Conservation (phyloP, 2,113 vertebrate species). For the Dipodomys spectabilis region DNA sequence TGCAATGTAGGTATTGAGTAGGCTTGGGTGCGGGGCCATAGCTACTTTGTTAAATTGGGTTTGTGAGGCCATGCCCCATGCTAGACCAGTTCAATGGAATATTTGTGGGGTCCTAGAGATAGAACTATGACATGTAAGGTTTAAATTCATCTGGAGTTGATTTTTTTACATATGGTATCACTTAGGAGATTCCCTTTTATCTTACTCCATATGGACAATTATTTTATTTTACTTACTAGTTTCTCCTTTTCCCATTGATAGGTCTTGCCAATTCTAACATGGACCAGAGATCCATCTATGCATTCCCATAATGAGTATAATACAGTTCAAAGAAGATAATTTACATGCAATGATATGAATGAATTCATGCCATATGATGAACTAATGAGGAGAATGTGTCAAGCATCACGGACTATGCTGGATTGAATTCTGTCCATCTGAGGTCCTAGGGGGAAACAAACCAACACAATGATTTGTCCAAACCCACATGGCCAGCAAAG, state of each 20-base stretch:
- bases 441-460: not conserved
- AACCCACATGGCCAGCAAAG: not conserved
- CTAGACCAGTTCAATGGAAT: not conserved
- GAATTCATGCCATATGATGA: conserved; percentile 25
- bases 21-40: not conserved
- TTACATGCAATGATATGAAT: not conserved
- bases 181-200: conserved; percentile 48
- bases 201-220: conserved; percentile 50
- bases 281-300: not conserved
- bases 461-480: not conserved
- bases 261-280: conserved; percentile 38
- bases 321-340: not conserved
- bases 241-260: conserved; percentile 11
- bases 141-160: conserved; percentile 50
- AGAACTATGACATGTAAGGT: not conserved
- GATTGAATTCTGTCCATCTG: conserved; percentile 2
- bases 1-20: not conserved
- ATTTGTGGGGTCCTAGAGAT: not conserved
- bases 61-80: not conserved
- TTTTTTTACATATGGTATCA: conserved; percentile 12
- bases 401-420: not conserved
- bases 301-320: conserved; percentile 13
- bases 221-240: conserved; percentile 57
- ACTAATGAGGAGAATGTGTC: not conserved
- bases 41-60: not conserved